Conservation (phyloP, 2,888 invertebrate genomes). For the Lasioglossum villosulum region DNA sequence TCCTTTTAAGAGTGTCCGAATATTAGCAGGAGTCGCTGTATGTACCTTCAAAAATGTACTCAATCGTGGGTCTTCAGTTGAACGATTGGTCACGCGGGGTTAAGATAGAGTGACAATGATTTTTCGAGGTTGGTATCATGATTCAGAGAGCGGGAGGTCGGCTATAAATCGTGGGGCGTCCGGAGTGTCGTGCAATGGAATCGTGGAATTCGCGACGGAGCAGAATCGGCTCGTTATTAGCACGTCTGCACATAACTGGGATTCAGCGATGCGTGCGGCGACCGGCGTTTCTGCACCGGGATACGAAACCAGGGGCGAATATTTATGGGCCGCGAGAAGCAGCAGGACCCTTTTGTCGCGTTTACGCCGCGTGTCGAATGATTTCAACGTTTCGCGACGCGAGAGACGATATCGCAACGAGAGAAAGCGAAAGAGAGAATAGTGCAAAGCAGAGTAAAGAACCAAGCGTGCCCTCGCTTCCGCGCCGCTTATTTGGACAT, state of each 20-base stretch:
- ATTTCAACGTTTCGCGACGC: conserved; percentile 41
- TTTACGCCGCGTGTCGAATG: conserved; percentile 34
- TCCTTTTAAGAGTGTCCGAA: too few species aligned
- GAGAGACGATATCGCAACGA: conserved; percentile 21
- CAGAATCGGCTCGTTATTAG: conserved; percentile 83
- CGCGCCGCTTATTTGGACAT: conserved; percentile 35
- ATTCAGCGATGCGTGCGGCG: conserved; percentile 78
- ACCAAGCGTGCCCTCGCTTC: conserved; percentile 24
- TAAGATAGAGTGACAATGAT: background rate
- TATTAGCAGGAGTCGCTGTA: too few species aligned
- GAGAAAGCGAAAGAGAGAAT: background rate
- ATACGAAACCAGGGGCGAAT: conserved; percentile 43
- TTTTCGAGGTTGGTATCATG: background rate
- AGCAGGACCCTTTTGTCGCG: conserved; percentile 47
- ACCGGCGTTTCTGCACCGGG: conserved; percentile 20
- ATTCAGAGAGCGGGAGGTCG: background rate
- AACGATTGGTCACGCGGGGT: too few species aligned
- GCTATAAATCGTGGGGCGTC: background rate
- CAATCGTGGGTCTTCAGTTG: too few species aligned
- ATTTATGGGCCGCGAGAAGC: conserved; percentile 60
- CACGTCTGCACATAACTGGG: conserved; percentile 81
- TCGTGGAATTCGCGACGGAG: conserved; percentile 78
- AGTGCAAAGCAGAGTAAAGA: background rate
- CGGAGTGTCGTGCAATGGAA: conserved; percentile 65
- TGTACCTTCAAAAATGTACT: too few species aligned